Evolutionary conservation across 2,113 vertebrate species (phyloP).

Genomic region (Zeus faber): DNA sequence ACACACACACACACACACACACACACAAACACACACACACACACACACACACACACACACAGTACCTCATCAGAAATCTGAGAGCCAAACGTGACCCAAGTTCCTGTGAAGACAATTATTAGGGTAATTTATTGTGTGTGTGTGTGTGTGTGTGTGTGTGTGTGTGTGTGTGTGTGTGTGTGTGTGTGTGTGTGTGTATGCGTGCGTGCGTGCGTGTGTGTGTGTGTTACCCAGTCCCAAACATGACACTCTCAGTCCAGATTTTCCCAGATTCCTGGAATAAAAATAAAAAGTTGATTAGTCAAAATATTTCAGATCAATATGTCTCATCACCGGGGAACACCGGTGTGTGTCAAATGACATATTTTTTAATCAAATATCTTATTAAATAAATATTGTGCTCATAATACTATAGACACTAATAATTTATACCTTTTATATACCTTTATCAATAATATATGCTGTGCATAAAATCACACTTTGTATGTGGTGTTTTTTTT

Average conservation of each 20-base stretch:
- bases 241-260: conserved; percentile 81
- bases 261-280: conserved; percentile 80
- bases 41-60: conserved; percentile 6
- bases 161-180: conserved; percentile 11
- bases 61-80: conserved; percentile 79
- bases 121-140: too few relatives aligned
- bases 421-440: too few relatives aligned
- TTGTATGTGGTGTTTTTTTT: too few relatives aligned
- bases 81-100: conserved; percentile 84
- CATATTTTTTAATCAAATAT: too few relatives aligned
- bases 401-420: too few relatives aligned
- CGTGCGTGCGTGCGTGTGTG: background rate
- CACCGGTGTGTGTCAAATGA: too few relatives aligned
- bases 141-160: background rate
- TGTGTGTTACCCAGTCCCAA: conserved; percentile 80
- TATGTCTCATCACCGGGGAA: too few relatives aligned
- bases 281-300: conserved; percentile 9
- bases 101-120: conserved; percentile 65
- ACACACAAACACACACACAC: too few relatives aligned
- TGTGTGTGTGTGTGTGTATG: background rate
- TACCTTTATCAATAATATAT: too few relatives aligned
- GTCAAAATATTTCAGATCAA: background rate
- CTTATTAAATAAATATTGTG: too few relatives aligned
- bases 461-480: too few relatives aligned
- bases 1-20: conserved; percentile 7